Conservation (phyloP, 2,888 invertebrate species). For the Drosophila multiciliata region DNA sequence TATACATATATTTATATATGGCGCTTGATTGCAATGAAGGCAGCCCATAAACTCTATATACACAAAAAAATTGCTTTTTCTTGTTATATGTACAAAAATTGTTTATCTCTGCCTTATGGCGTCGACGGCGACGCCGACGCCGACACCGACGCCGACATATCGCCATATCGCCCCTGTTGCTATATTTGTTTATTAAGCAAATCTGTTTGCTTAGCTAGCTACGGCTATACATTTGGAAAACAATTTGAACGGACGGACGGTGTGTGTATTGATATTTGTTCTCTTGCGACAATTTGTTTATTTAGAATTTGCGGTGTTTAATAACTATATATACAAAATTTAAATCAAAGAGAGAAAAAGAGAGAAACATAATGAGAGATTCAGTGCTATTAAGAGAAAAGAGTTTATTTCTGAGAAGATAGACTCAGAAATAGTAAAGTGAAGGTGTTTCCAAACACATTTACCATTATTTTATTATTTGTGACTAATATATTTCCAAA, state of each 20-base stretch:
- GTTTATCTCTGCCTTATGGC: constrained; percentile 53
- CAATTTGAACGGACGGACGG: not conserved
- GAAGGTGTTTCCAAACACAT: not conserved
- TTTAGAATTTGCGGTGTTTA: constrained; percentile 31
- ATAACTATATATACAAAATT: not conserved
- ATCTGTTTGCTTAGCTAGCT: constrained; percentile 45
- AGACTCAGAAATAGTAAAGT: not conserved
- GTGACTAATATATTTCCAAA: not conserved
- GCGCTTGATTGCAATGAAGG: not conserved
- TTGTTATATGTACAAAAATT: constrained; percentile 33
- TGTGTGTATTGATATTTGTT: constrained; percentile 16
- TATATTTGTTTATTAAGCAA: constrained; percentile 52
- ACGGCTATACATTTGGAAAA: constrained; percentile 11
- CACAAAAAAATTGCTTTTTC: not conserved
- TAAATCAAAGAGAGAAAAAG: not conserved
- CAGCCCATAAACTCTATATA: not conserved
- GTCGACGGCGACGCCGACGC: constrained; percentile 24
- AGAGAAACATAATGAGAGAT: not conserved
- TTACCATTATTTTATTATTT: not conserved
- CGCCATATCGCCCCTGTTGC: constrained; percentile 27
- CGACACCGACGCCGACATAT: constrained; percentile 23
- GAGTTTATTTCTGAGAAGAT: not conserved
- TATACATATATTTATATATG: constrained; percentile 9
- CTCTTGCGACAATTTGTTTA: constrained; percentile 45
- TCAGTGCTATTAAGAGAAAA: not conserved